Evolutionary conservation across 2,113 vertebrate species (phyloP), one percentile per base, ranked within the genome.

Genomic region (Epinephelus moara): DNA sequence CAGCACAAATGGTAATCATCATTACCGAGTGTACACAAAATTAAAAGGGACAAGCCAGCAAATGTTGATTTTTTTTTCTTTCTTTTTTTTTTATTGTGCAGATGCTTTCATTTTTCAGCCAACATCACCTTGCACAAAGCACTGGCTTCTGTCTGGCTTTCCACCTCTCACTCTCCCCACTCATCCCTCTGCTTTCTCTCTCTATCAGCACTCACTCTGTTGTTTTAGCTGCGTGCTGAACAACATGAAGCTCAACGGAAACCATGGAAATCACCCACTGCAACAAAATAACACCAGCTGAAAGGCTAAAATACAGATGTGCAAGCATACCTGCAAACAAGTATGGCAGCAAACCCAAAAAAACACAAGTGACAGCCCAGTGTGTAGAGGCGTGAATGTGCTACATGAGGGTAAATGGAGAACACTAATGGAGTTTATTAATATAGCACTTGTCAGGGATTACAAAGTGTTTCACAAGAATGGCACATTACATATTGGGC

Each of bases 1-100:
- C 53, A 79, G 27, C 13, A 50, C 62, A 80, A 59, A 78, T 25
- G 55, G 27, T 70, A 75, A 86, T 68, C 45, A 73, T 69, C 40
- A 70, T 80, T 70, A 69, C 57, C 19, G 21, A 71, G 60, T 25
- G 25, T 27, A 56, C 49, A 60, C 42, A 37, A 37, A 78, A 77
- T 84, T 63, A 77, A 56, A 57, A 19, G 8, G 6, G 14, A 80
- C 67, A 57, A 55, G 37, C 33, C 59, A 67, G 21, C 30, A 33
- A 59, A 63, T 62, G 25, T 69, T 49, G 37, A 42, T 37, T 25
- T 56, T 53, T 49, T 61, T 52, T 62, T 42, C 18, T 52, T 50
- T 0, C 37, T 0, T 25, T 15, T 25, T 70, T 62, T n/a, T 33
- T 77, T 52, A 14, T 70, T 14, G 25, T 18, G 33, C 70, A 73